Conservation (phyloP, 2,113 vertebrate species). For the Aphyosemion australe region DNA sequence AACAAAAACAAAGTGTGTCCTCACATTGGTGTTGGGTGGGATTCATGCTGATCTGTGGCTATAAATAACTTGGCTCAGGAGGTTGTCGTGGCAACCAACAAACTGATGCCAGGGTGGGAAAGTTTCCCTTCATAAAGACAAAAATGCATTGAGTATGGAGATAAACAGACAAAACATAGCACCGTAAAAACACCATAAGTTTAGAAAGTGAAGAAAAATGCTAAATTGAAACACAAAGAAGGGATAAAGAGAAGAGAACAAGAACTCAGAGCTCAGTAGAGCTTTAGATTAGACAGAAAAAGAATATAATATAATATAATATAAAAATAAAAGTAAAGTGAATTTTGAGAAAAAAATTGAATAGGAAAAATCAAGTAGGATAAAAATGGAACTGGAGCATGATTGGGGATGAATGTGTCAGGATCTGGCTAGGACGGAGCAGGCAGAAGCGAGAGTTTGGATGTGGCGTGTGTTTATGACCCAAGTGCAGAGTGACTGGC, state of each 20-base stretch:
- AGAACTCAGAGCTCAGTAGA: neutral
- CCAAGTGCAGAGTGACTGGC: too few relatives aligned
- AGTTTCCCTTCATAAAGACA: constrained; percentile 47
- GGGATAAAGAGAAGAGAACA: neutral
- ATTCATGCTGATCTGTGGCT: constrained; percentile 59
- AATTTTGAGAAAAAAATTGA: too few relatives aligned
- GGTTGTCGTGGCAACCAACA: constrained; percentile 74
- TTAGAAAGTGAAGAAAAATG: neutral
- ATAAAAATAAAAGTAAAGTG: too few relatives aligned
- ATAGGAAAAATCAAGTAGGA: too few relatives aligned
- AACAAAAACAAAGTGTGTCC: constrained; percentile 7
- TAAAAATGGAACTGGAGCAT: too few relatives aligned
- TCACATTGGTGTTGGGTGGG: constrained; percentile 35
- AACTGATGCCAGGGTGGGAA: constrained; percentile 68
- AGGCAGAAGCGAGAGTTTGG: too few relatives aligned
- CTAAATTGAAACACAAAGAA: neutral
- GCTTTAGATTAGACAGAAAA: neutral
- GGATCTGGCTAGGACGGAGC: too few relatives aligned
- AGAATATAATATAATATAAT: neutral
- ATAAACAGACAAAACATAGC: constrained; percentile 10
- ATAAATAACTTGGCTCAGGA: constrained; percentile 68
- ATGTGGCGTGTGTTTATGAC: too few relatives aligned
- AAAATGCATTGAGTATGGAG: constrained; percentile 20
- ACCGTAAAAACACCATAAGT: neutral
- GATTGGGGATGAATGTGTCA: too few relatives aligned